Conservation (phyloP, 2,888 invertebrate genomes). For the Xestia ashworthii region DNA sequence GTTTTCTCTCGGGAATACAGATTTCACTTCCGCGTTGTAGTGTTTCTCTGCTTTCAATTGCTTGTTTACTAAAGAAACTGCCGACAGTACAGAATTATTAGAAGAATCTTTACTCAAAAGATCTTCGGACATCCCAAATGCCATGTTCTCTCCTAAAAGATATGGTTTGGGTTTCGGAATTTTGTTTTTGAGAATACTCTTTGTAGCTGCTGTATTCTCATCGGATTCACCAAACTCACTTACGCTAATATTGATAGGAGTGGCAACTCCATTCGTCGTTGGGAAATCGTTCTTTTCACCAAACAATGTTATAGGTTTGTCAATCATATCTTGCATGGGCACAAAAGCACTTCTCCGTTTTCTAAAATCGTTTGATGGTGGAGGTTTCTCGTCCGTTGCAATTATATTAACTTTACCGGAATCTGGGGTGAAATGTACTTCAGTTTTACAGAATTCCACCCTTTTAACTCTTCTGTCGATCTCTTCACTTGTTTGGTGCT, state of each 20-base stretch:
- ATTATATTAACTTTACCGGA: constrained; percentile 96
- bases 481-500: constrained; percentile 77
- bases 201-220: constrained; percentile 91
- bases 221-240: constrained; percentile 84
- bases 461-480: constrained; percentile 91
- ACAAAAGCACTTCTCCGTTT: constrained; percentile 91
- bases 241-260: constrained; percentile 67
- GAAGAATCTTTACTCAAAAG: constrained; percentile 65
- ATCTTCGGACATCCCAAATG: constrained; percentile 79
- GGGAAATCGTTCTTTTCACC: constrained; percentile 85
- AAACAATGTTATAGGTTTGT: constrained; percentile 92
- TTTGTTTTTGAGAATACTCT: constrained; percentile 94
- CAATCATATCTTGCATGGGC: constrained; percentile 83
- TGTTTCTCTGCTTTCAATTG: constrained; percentile 79
- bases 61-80: constrained; percentile 84
- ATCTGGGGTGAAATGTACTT: constrained; percentile 96
- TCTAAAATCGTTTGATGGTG: constrained; percentile 95
- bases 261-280: constrained; percentile 66
- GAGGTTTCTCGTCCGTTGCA: constrained; percentile 96
- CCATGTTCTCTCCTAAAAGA: constrained; percentile 93
- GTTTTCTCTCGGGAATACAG: constrained; percentile 68
- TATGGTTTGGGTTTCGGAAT: constrained; percentile 94
- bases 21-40: constrained; percentile 71
- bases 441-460: constrained; percentile 97
- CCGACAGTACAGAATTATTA: constrained; percentile 73